Evolutionary conservation across 2,797 vertebrate species (phyloP).

Genomic region (Coluber constrictor): DNA sequence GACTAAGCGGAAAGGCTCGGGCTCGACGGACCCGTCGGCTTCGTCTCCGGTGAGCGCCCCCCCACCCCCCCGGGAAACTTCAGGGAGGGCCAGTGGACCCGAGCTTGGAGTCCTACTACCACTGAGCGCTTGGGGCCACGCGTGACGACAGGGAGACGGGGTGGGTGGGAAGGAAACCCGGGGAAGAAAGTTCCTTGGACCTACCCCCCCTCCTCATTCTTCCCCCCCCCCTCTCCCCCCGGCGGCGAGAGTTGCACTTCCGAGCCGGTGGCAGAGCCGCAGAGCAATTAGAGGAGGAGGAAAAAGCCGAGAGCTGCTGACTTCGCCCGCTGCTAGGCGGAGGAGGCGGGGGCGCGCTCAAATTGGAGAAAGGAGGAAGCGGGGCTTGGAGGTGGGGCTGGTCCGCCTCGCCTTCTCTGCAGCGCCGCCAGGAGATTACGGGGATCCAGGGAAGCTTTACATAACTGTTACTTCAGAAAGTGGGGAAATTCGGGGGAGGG

Average conservation of each 20-base stretch:
- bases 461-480: conserved; percentile 1
- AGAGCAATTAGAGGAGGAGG: background rate
- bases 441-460: background rate
- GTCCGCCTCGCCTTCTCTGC: background rate
- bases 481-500: background rate
- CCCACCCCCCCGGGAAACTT: background rate
- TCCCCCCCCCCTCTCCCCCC: accelerated
- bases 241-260: background rate
- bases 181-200: background rate
- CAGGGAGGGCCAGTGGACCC: background rate
- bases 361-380: no score
- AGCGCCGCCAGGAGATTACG: background rate
- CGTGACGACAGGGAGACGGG: background rate
- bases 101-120: no score
- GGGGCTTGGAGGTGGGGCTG: background rate
- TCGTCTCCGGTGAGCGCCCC: background rate
- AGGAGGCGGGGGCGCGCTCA: background rate
- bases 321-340: background rate
- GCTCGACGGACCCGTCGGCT: background rate
- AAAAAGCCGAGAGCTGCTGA: background rate
- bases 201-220: no score
- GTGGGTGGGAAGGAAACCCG: background rate
- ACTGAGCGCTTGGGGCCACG: background rate
- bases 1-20: background rate
- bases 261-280: background rate